Conservation (phyloP, 2,888 invertebrate genomes). For the Scaptomyza caliginosa region DNA sequence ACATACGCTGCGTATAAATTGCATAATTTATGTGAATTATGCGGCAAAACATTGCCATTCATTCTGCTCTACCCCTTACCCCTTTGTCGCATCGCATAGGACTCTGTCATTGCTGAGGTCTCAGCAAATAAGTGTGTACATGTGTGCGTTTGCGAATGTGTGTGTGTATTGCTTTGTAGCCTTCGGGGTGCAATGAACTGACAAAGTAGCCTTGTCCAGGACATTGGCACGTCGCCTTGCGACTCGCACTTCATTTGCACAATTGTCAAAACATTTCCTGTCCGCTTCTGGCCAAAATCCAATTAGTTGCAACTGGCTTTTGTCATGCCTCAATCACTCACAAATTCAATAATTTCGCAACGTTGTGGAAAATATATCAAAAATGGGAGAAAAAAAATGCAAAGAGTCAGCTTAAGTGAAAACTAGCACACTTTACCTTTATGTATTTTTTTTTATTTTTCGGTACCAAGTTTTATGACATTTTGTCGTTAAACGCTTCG, state of each 20-base stretch:
- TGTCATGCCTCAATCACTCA: conserved; percentile 67
- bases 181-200: conserved; percentile 76
- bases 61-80: background rate
- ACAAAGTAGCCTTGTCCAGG: conserved; percentile 74
- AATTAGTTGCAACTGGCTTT: conserved; percentile 63
- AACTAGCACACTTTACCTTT: conserved; percentile 58
- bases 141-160: background rate
- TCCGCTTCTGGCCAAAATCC: conserved; percentile 62
- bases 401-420: conserved; percentile 49
- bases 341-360: conserved; percentile 56
- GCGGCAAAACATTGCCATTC: conserved; percentile 65
- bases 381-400: background rate
- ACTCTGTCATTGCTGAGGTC: conserved; percentile 37
- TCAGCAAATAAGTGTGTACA: conserved; percentile 1
- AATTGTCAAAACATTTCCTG: conserved; percentile 77
- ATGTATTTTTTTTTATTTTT: conserved; percentile 44
- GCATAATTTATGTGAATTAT: conserved; percentile 82
- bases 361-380: conserved; percentile 18
- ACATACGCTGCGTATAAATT: conserved; percentile 77
- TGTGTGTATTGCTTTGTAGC: conserved; percentile 36
- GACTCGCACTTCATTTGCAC: conserved; percentile 68
- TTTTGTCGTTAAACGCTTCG: conserved; percentile 72
- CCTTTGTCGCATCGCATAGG: conserved; percentile 11
- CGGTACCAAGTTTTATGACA: conserved; percentile 54
- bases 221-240: conserved; percentile 66